Evolutionary conservation across 2,797 vertebrate species (phyloP).

Genomic region (Danio jaintianensis): DNA sequence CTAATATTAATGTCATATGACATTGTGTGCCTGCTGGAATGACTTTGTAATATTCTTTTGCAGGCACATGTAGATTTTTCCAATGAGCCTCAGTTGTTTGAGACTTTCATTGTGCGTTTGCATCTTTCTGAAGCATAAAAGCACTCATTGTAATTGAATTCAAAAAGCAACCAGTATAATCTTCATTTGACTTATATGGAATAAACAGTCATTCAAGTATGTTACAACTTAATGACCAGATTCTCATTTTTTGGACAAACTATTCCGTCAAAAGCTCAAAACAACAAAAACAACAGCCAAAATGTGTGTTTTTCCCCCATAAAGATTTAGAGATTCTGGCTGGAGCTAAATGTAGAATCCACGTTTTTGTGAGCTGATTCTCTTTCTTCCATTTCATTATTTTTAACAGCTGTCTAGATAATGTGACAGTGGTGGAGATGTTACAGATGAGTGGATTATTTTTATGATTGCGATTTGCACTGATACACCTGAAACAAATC

Average conservation of each 20-base stretch:
- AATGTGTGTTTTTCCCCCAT: constrained; percentile 2
- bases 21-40: too few species aligned
- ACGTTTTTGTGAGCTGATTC: neutral
- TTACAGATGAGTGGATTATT: neutral
- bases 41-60: too few species aligned
- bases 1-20: too few species aligned
- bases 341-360: neutral
- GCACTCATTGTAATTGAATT: neutral
- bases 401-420: constrained; percentile 33
- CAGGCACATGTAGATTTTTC: too few species aligned
- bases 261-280: constrained; percentile 3
- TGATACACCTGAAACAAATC: neutral
- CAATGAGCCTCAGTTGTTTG: neutral
- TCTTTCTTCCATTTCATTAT: constrained; percentile 9
- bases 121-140: neutral
- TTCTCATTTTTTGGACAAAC: neutral
- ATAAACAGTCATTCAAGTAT: constrained; percentile 1
- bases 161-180: neutral
- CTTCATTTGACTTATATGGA: neutral
- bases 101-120: constrained; percentile 13
- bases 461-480: neutral
- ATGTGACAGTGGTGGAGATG: neutral
- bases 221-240: neutral
- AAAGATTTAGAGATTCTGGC: constrained; percentile 14
- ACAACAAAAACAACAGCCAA: constrained; percentile 24